These are phyloP conservation scores for Lepidostoma basale DNA, from an alignment of 1,140 invertebrate species.

Conservation along the genomic window DNA sequence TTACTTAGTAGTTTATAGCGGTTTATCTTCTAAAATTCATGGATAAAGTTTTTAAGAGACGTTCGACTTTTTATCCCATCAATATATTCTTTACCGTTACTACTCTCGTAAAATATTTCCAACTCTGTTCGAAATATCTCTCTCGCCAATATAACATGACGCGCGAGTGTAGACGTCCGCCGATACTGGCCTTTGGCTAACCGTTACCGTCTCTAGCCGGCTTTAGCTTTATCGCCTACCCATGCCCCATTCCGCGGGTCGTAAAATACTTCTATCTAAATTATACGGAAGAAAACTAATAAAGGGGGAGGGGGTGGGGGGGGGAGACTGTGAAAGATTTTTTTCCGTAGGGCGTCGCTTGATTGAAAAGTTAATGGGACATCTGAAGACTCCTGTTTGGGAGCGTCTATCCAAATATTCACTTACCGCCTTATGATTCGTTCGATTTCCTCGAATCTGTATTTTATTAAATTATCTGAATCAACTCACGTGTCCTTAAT, in stretches of 20 bases:
- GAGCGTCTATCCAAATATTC: no score
- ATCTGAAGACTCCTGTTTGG: no score
- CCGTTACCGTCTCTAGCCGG: no score
- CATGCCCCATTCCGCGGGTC: background rate
- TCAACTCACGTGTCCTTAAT: no score
- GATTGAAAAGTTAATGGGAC: no score
- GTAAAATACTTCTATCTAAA: constrained; percentile 16
- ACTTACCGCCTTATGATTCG: no score
- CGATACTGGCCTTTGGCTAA: no score
- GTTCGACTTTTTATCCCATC: background rate
- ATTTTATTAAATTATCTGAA: no score
- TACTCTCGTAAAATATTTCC: background rate
- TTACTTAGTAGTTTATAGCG: no score
- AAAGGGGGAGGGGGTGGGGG: background rate
- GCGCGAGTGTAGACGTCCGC: background rate
- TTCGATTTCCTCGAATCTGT: no score
- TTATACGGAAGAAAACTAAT: background rate
- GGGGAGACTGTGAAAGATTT: no score
- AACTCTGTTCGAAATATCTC: background rate
- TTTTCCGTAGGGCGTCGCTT: no score
- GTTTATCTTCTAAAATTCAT: background rate
- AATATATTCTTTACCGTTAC: background rate
- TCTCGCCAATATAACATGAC: background rate
- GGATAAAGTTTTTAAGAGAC: background rate
- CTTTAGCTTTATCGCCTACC: background rate